Conservation (phyloP, 92 coral and sea anemone genomes). For the Parazoanthus swiftii region DNA sequence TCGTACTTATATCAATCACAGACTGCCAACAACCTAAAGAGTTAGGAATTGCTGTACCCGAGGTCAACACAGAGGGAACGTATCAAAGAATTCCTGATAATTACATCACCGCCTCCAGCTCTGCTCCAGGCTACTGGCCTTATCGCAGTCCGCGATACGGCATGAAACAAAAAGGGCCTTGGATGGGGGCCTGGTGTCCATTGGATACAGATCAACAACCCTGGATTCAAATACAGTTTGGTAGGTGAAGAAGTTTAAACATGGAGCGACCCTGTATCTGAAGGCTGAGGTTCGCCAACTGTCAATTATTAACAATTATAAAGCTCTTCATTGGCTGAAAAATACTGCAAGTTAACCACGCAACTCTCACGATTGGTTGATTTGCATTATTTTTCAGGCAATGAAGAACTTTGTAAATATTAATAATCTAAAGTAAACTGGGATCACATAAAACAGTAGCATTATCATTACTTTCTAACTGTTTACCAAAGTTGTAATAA, state of each 20-base stretch:
- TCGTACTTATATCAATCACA: background rate
- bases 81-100: constrained; percentile 15
- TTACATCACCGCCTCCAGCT: constrained; percentile 9
- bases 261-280: too few relatives aligned
- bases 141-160: constrained; percentile 4
- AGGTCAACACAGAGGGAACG: background rate
- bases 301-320: too few relatives aligned
- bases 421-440: too few relatives aligned
- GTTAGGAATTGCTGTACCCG: constrained; percentile 19
- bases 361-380: too few relatives aligned
- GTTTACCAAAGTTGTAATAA: too few relatives aligned
- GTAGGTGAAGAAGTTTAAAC: background rate
- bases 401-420: too few relatives aligned
- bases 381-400: too few relatives aligned
- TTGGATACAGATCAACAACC: background rate
- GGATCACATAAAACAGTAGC: too few relatives aligned
- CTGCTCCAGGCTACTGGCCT: constrained; percentile 19
- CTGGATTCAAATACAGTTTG: constrained; percentile 10
- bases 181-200: constrained; percentile 24
- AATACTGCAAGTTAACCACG: too few relatives aligned
- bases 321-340: too few relatives aligned
- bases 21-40: constrained; percentile 1
- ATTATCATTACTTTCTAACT: too few relatives aligned
- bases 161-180: constrained; percentile 1
- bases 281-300: too few relatives aligned